A percentile compares a stretch with the other conserved stretches of the same genome.
Conservation (phyloP, 2,888 invertebrate genomes). For the Sialis lutaria region DNA sequence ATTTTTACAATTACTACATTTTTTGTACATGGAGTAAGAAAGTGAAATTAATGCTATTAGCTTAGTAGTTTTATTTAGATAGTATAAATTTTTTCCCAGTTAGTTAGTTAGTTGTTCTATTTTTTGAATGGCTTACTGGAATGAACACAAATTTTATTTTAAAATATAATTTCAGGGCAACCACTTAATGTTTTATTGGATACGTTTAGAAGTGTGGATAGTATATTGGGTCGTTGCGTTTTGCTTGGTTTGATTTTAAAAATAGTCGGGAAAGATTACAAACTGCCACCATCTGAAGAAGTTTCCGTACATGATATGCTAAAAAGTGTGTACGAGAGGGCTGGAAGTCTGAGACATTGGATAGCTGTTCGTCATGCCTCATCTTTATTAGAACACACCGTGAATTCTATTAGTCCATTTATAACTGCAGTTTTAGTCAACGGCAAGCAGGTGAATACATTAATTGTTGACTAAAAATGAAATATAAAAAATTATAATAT, state of each 20-base stretch:
- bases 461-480: constrained; percentile 4
- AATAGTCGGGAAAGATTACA: constrained; percentile 64
- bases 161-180: constrained; percentile 14
- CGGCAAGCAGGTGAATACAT: constrained; percentile 70
- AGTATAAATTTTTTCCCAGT: too few species aligned
- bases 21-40: too few species aligned
- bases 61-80: too few species aligned
- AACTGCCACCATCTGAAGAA: constrained; percentile 39
- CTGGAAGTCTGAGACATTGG: constrained; percentile 80
- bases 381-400: constrained; percentile 81
- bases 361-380: constrained; percentile 90
- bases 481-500: not conserved
- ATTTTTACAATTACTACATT: too few species aligned
- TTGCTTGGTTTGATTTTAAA: constrained; percentile 67
- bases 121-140: too few species aligned
- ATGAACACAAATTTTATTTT: too few species aligned
- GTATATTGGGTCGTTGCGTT: constrained; percentile 65
- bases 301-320: constrained; percentile 48
- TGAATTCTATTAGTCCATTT: constrained; percentile 96
- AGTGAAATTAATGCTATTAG: too few species aligned
- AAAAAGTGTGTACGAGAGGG: constrained; percentile 57
- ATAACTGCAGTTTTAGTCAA: constrained; percentile 95
- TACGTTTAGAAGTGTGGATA: constrained; percentile 47
- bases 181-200: constrained; percentile 59
- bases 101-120: too few species aligned